Evolutionary conservation across 2,797 vertebrate species (phyloP), one percentile per base, ranked within the genome.

Genomic region (Cyclopterus lumpus): DNA sequence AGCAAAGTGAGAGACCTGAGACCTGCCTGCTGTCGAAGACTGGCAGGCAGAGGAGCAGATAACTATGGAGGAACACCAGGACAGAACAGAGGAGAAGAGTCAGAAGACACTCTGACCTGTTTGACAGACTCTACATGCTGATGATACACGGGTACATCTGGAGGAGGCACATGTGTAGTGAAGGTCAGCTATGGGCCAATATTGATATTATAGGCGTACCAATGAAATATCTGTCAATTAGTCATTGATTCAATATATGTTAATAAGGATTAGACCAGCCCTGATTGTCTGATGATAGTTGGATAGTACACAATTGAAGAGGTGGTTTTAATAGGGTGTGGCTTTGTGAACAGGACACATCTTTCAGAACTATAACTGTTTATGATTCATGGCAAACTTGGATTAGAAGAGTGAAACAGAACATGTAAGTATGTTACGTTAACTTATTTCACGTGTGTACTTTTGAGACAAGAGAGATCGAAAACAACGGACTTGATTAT

Each of bases 11-110:
- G 54, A 69, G 54, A 91, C 84, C 73, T 70, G 72, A 88, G 58
- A 93, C 92, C 85, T 95, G 94, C 93, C 94, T 95, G 92, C 87
- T 92, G 80, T 83, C 46, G 88, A 90, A 80, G 93, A 91, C 84
- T 46, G 94, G 93, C 83, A 87, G 82, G 89, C 91, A 91, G 87
- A 89, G 70, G 88, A 94, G 84, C n/a, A 90, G 91, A 83, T 74
- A 86, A 92, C 95, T 95, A 90, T 26, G 84, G 78, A 87, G 77
- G 88, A 84, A 83, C 71, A 88, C 20, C 75, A 46, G 75, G 81
- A 89, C 83, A 93, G 78, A 86, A 82, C 72, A 92, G 77, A 93
- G 81, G 75, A 92, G 66, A 89, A n/a, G 55, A 77, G 81, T 92
- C 80, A 91, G 79, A 76, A 71, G 55, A 86, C 72, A 75, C 57